Conservation (phyloP, 2,888 invertebrate species). For the Orthosia incerta region DNA sequence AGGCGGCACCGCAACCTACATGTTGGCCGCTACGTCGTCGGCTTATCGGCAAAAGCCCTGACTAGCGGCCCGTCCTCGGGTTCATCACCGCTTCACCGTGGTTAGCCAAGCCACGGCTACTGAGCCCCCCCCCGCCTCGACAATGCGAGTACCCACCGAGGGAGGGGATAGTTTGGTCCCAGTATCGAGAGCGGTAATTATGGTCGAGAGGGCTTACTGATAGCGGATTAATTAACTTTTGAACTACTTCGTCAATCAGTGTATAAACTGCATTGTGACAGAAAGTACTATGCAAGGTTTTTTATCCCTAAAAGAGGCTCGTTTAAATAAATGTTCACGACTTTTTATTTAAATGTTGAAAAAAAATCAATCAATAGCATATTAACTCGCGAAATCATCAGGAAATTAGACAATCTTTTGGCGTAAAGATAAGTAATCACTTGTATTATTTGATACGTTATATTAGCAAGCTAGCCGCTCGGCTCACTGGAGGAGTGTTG, state of each 20-base stretch:
- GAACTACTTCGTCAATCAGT: not conserved
- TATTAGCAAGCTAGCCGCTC: slow-evolving; percentile 24
- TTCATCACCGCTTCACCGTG: no score
- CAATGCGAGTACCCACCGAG: no score
- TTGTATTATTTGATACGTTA: slow-evolving; percentile 43
- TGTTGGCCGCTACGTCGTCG: no score
- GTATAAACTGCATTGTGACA: not conserved
- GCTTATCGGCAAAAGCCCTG: no score
- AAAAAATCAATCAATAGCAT: not conserved
- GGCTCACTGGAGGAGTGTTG: not conserved
- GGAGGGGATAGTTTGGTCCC: not conserved
- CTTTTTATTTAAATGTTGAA: no score
- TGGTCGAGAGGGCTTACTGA: no score
- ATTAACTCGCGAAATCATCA: slow-evolving; percentile 2
- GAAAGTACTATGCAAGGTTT: not conserved
- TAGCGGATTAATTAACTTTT: not conserved
- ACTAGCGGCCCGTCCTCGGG: no score
- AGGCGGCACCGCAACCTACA: no score
- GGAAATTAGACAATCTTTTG: slow-evolving; percentile 43
- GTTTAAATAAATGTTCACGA: not conserved
- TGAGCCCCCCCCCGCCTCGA: no score
- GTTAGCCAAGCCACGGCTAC: no score
- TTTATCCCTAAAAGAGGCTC: not conserved
- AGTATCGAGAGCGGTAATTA: not conserved
- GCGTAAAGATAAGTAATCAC: slow-evolving; percentile 40